These are phyloP conservation scores for Drosophila mettleri DNA, from an alignment of 2,888 invertebrate species.

Conservation along the genomic window DNA sequence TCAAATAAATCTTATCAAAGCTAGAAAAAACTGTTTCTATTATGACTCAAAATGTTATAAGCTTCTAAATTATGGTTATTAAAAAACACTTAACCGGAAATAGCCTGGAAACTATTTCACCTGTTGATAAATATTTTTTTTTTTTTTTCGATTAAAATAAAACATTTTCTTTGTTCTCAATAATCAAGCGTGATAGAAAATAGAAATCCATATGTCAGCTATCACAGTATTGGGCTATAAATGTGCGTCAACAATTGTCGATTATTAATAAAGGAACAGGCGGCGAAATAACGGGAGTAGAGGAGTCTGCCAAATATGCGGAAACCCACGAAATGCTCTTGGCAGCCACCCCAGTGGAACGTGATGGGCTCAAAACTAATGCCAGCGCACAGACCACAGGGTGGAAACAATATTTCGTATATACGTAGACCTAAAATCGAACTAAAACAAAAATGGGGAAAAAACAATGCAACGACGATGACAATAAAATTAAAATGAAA, in stretches of 20 bases:
- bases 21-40: not conserved
- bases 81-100: no score
- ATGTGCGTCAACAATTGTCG: slow-evolving; percentile 33
- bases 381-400: slow-evolving; percentile 51
- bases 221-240: slow-evolving; percentile 21
- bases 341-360: slow-evolving; percentile 31
- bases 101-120: not conserved
- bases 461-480: slow-evolving; percentile 57
- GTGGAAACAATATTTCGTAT: slow-evolving; percentile 37
- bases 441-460: slow-evolving; percentile 26
- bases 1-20: no score
- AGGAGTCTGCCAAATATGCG: slow-evolving; percentile 39
- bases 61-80: no score
- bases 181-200: slow-evolving; percentile 50
- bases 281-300: slow-evolving; percentile 22
- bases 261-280: slow-evolving; percentile 33
- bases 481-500: slow-evolving; percentile 81
- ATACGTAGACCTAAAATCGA: slow-evolving; percentile 29
- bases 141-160: slow-evolving; percentile 5
- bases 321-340: slow-evolving; percentile 59
- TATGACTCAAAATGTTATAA: not conserved
- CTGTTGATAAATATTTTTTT: not conserved
- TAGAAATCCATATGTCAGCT: slow-evolving; percentile 46
- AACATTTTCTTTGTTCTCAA: slow-evolving; percentile 29
- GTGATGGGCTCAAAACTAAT: slow-evolving; percentile 25